phyloP scores from a whole-genome alignment of 2,888 invertebrate species.

The Urechis unicinctus region DNA sequence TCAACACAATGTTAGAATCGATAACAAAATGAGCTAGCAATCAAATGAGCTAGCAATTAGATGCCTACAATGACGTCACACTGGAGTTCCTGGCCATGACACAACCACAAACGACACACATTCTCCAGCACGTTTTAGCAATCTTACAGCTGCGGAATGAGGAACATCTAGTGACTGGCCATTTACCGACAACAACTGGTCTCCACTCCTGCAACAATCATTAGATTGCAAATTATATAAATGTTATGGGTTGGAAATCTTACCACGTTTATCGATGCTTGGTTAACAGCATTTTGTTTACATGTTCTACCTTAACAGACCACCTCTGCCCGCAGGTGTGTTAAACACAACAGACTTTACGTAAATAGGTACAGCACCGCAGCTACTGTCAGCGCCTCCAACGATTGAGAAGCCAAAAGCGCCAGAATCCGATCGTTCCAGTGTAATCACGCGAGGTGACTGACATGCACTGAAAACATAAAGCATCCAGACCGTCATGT shows the following conservation, averaged over 20 bases:
- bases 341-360: conserved; percentile 52
- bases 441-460: conserved; percentile 46
- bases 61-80: no score
- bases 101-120: conserved; percentile 50
- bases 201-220: conserved; percentile 49
- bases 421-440: conserved; percentile 45
- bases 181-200: conserved; percentile 52
- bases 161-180: conserved; percentile 48
- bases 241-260: no score
- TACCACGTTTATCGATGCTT: no score
- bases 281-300: no score
- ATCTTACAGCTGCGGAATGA: conserved; percentile 50
- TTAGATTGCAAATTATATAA: no score
- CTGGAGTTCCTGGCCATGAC: conserved; percentile 53
- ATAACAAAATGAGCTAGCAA: no score
- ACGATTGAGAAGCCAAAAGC: conserved; percentile 54
- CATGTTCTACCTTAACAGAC: conserved; percentile 33
- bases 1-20: no score
- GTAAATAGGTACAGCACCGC: conserved; percentile 51
- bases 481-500: no score
- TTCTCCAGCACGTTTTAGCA: conserved; percentile 48
- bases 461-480: conserved; percentile 41
- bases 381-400: conserved; percentile 50
- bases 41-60: no score
- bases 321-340: conserved; percentile 50